Base-by-base conservation (phyloP, 1,140 invertebrate species). In the Sarcophaga bullata region DNA sequence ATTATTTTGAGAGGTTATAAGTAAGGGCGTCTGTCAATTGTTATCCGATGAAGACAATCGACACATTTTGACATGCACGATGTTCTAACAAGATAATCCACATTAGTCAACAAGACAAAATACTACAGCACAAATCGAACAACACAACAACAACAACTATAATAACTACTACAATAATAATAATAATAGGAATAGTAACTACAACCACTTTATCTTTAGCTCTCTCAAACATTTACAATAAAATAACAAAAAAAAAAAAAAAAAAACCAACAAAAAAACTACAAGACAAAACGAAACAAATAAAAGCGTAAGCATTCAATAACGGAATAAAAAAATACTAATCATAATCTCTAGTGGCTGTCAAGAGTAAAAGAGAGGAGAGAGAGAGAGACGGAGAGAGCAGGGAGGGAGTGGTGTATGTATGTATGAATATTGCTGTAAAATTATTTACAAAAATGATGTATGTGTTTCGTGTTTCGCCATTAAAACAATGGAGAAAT, bases 81-180 rank as follows among this genome's bases (percentile, higher is more conserved):
- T 78, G 75, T 78, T 52, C n/a, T 19, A 50, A 78, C 75, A 78
- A 78, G 75, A 78, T 78, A 78, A 78, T 78, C 75, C 75, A 78
- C 75, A 78, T 78, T 78, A 78, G 75, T 78, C 75, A 78, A 78
- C 75, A 78, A 78, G 75, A 78, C 75, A 78, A 78, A 78, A 19
- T 52, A 25, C 48, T 25, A 78, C n/a, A 78, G 25, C 48, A 1
- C 48, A 15, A 72, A 25, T 25, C 15, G 52, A 72, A 25, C 19
- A 25, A 25, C 17, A 25, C 2, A 72, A 25, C 19, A 25, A 25
- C 17, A 25, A 72, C 37, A 72, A 25, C 17, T 25, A 72, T 72
- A 6, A 37, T 37, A 37, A 37, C 25, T 37, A 37, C 25, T 37
- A 37, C 25, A 37, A 37, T 37, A 37, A 37, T 37, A 37, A 37